A percentile compares a stretch with the other conserved stretches of the same genome.
Evolutionary conservation across 2,888 invertebrate species (phyloP).

Genomic region (Hymenopus coronatus): DNA sequence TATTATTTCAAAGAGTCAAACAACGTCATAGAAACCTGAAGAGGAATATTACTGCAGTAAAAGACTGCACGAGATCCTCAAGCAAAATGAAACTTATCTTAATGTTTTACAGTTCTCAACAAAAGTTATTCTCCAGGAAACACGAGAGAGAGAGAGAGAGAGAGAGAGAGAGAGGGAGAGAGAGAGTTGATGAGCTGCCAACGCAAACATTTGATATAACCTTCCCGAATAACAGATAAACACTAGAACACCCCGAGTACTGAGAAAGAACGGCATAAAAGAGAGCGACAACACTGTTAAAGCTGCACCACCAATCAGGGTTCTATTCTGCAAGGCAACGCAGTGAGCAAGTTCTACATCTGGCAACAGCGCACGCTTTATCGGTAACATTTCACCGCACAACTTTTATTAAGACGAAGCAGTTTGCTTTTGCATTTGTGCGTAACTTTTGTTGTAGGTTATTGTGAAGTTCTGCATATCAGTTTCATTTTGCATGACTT

Average conservation of each 20-base stretch:
- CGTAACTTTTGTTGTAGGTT: not conserved
- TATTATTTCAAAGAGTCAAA: not conserved
- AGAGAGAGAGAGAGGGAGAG: no score
- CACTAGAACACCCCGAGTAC: not conserved
- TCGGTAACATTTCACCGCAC: not conserved
- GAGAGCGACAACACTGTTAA: not conserved
- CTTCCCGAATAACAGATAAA: not conserved
- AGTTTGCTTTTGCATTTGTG: not conserved
- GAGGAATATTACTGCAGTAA: no score
- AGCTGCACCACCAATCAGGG: not conserved
- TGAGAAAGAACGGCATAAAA: not conserved
- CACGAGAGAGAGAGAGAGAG: not conserved
- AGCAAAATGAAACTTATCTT: not conserved
- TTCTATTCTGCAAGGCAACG: not conserved
- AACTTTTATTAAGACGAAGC: not conserved
- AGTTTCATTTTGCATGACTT: not conserved
- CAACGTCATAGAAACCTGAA: not conserved
- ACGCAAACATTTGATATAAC: not conserved
- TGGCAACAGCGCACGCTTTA: not conserved
- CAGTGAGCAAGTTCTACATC: no score
- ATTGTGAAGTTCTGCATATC: not conserved
- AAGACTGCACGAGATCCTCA: not conserved
- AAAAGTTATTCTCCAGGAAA: not conserved
- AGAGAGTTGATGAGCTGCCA: not conserved
- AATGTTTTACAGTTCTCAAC: not conserved